A percentile compares a stretch with the other conserved stretches of the same genome.
Conservation (phyloP, 2,797 vertebrate species). For the Cuniculus paca region DNA sequence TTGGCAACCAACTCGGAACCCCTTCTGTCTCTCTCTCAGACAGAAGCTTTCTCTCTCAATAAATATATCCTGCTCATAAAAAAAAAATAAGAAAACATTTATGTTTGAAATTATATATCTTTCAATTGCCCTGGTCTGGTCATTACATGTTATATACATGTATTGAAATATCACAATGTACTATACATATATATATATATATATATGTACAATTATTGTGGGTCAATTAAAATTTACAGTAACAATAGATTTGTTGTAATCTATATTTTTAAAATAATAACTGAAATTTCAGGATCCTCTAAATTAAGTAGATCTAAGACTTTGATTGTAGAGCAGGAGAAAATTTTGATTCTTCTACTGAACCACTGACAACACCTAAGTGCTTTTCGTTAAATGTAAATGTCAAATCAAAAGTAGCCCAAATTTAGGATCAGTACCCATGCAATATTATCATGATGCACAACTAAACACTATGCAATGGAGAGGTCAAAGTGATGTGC, state of each 20-base stretch:
- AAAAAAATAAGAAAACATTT: too few species aligned
- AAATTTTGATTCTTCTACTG: too few species aligned
- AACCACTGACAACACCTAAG: too few species aligned
- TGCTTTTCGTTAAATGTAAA: background rate
- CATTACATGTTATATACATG: background rate
- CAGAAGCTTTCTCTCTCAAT: too few species aligned
- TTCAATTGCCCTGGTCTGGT: background rate
- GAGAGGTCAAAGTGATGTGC: background rate
- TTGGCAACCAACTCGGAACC: too few species aligned
- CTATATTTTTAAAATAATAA: background rate
- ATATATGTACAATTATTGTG: background rate
- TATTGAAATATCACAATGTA: background rate
- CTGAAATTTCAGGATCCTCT: background rate
- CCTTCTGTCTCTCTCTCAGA: too few species aligned
- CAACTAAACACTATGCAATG: fast-evolving
- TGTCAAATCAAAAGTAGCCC: background rate
- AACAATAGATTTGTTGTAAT: background rate
- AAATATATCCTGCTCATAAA: too few species aligned
- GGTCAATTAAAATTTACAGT: background rate
- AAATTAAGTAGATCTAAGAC: too few species aligned
- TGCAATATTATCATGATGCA: background rate
- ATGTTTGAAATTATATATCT: background rate
- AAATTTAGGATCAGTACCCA: background rate
- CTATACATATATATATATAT: background rate
- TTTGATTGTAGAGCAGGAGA: too few species aligned